Evolutionary conservation across 2,888 invertebrate species (phyloP), one percentile per base, ranked within the genome.

Genomic region (Thymelicus sylvestris): DNA sequence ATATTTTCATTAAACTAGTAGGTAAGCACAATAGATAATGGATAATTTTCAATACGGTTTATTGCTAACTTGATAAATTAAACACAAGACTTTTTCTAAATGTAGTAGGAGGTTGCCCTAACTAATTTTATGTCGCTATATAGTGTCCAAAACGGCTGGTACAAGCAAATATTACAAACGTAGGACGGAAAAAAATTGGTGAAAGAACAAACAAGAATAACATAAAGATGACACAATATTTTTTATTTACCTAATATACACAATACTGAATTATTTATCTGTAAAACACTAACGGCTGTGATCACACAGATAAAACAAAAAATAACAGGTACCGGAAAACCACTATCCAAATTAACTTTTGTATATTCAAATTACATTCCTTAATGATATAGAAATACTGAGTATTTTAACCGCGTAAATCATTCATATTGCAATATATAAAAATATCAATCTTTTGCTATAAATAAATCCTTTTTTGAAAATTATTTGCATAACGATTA

Each of bases 391-490:
- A 74, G 62, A 74, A 73, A 76, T 71, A 70, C 65, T 74, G 77
- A 78, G 77, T 78, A 77, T 75, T 76, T 73, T 72, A 73, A 73
- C 71, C 72, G 66, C 71, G 69, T 73, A 72, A 72, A 73, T 66
- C 73, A 70, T 72, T 68, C 66, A 72, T 71, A 72, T 66, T 67
- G 74, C 68, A 75, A 74, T 73, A 72, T 78, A 78, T 74, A 77
- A 78, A 78, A 78, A 78, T 77, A 77, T 72, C 74, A 76, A 76
- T 65, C 24, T 50, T 76, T 73, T 71, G 71, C 68, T 61, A 65
- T 75, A 73, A 76, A 75, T 72, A 68, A 75, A 72, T 69, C 57
- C 50, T 57, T 57, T 66, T 41, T 57, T 70, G 24, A 52, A 41
- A 38, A 15, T 63, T n/a, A 38, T 31, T 67, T 44, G 61, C 52